These are phyloP conservation scores for Merodon equestris DNA, from an alignment of 2,888 invertebrate genomes.

Conservation along the genomic window DNA sequence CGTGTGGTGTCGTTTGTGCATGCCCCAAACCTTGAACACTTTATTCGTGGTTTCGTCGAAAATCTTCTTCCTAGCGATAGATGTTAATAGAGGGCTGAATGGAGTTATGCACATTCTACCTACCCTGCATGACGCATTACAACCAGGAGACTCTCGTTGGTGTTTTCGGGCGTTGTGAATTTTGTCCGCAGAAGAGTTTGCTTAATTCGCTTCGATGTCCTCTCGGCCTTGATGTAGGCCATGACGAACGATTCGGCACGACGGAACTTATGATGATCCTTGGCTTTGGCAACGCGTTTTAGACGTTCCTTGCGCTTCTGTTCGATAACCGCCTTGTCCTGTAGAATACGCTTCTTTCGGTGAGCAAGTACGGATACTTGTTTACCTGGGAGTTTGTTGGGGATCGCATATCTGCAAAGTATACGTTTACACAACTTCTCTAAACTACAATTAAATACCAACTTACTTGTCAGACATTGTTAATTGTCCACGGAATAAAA, in stretches of 20 bases:
- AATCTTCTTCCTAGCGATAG: conserved; percentile 74
- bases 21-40: conserved; percentile 73
- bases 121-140: conserved; percentile 77
- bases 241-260: conserved; percentile 78
- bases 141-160: conserved; percentile 75
- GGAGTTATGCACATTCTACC: neutral
- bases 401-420: conserved; percentile 76
- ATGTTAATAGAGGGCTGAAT: neutral
- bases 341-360: conserved; percentile 76
- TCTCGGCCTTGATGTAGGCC: conserved; percentile 76
- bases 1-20: conserved; percentile 74
- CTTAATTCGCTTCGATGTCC: conserved; percentile 75
- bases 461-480: conserved; percentile 76
- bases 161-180: conserved; percentile 71
- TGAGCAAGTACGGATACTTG: conserved; percentile 78
- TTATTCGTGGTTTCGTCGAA: conserved; percentile 76
- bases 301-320: conserved; percentile 74
- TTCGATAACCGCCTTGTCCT: conserved; percentile 74
- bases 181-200: conserved; percentile 73
- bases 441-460: neutral
- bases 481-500: conserved; percentile 22
- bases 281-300: conserved; percentile 72
- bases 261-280: conserved; percentile 75
- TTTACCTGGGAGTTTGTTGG: conserved; percentile 78
- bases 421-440: neutral